A percentile compares a stretch with the other conserved stretches of the same genome.
Conservation (phyloP, 2,113 vertebrate genomes). For the Salvelinus namaycush region DNA sequence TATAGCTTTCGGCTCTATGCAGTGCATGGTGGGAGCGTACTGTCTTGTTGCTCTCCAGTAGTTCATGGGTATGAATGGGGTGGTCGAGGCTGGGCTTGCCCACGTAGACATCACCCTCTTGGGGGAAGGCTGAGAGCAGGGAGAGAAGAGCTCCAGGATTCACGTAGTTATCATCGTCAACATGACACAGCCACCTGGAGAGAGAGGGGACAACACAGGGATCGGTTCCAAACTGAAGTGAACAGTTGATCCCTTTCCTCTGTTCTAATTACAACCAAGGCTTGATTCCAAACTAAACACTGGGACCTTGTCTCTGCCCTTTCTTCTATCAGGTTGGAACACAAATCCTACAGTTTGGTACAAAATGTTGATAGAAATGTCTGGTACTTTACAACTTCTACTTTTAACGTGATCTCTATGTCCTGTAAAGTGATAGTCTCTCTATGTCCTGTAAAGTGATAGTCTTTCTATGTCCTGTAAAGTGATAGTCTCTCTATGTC, state of each 20-base stretch:
- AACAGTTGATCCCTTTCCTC: conserved; percentile 12
- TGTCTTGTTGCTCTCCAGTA: conserved; percentile 77
- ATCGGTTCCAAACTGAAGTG: neutral
- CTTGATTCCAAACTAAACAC: conserved; percentile 31
- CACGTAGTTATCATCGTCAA: conserved; percentile 93
- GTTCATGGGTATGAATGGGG: conserved; percentile 83
- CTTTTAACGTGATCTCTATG: no score
- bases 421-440: no score
- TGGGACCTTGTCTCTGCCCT: no score
- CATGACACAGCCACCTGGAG: conserved; percentile 86
- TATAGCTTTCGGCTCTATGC: no score
- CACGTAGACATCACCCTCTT: conserved; percentile 77
- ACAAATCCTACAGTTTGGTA: no score
- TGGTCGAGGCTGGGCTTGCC: conserved; percentile 89
- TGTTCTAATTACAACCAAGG: conserved; percentile 22
- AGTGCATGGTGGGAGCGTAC: conserved; percentile 57
- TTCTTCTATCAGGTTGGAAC: no score
- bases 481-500: no score
- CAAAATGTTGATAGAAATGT: no score
- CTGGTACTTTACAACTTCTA: no score
- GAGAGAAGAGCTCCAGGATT: conserved; percentile 78
- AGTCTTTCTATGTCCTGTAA: no score
- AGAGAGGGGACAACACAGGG: neutral
- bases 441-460: no score
- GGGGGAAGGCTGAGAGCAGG: conserved; percentile 77